phyloP scores from a whole-genome alignment of 2,797 vertebrate genomes.

The Leptoclinus maculatus region DNA sequence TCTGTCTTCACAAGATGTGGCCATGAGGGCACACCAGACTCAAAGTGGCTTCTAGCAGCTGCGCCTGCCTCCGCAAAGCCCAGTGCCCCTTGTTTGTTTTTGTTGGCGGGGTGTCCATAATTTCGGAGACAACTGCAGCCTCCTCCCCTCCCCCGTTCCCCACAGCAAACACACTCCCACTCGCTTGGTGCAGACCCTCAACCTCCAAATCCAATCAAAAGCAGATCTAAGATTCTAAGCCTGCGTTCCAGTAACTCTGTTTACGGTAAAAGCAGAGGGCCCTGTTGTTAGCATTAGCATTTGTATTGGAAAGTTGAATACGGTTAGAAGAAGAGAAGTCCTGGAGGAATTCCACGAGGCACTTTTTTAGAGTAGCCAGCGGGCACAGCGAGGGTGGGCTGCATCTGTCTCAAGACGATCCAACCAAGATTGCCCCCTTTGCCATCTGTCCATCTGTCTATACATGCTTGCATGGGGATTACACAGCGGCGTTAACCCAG shows the following conservation, averaged over 20 bases:
- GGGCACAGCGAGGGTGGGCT: conserved; percentile 53
- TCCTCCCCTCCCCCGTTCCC: neutral
- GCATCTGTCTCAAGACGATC: conserved; percentile 71
- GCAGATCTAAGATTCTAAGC: conserved; percentile 73
- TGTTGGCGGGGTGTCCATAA: conserved; percentile 74
- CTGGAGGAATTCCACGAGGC: conserved; percentile 70
- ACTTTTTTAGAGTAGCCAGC: conserved; percentile 68
- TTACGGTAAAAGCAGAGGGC: conserved; percentile 59
- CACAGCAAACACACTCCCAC: conserved; percentile 46
- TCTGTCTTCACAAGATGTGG: conserved; percentile 62
- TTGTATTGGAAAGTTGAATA: conserved; percentile 76
- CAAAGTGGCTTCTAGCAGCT: conserved; percentile 68
- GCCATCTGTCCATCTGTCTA: conserved; percentile 75
- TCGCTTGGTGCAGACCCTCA: conserved; percentile 55
- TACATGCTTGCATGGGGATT: conserved; percentile 52
- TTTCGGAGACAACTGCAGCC: conserved; percentile 70
- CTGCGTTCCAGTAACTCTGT: conserved; percentile 58
- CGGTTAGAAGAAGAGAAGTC: conserved; percentile 65
- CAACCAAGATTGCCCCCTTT: conserved; percentile 54
- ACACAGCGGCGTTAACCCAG: conserved; percentile 61
- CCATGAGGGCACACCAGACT: conserved; percentile 47
- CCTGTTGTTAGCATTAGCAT: conserved; percentile 74
- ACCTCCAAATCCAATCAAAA: conserved; percentile 72
- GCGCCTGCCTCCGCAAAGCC: conserved; percentile 59
- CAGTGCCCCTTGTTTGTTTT: conserved; percentile 69